Base-by-base conservation (phyloP, 2,888 invertebrate genomes). In the Nyleta sp. region DNA sequence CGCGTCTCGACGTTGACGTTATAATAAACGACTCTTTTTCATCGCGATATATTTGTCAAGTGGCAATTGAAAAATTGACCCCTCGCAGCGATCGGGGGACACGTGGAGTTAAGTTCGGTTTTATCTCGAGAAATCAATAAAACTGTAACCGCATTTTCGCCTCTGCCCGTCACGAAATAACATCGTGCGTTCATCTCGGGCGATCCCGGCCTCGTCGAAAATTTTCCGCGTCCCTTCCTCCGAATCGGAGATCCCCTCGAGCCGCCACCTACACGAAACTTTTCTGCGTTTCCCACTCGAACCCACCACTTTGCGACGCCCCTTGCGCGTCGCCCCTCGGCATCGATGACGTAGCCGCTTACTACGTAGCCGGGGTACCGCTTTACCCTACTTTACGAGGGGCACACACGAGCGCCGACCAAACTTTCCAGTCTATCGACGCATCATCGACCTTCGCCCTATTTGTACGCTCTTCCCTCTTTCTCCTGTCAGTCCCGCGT, bases 211-310 rank as follows among this genome's bases (percentile, higher is more conserved):
- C 59, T 42, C 28, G 59, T 67, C 2, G 48, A 52, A 38, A 42
- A 68, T 68, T 78, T 78, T 73, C 67, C 73, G 50, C 72, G 57
- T 68, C 68, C 68, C 68, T 73, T 57, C 40, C 57, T 52, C 31
- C 55, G 46, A 62, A 71, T 72, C 57, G 53, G 40, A 55, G 4
- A 28, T 68, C 40, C 70, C 53, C 53, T 68, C 74, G 65, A 28
- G 20, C 75, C 78, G 20, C 75, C 78, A 55, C 78, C 78, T 64
- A 73, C 73, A 53, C 72, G 53, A 73, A 59, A 73, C 74, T 75
- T 67, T 55, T 74, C 81, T 76, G 38, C 68, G 75, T 75, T 78
- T 64, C 76, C 72, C 71, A 74, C 82, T 77, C 77, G 77, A 77
- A 65, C 57, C 65, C 70, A 28, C 74, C 60, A 50, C 53, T 59